Conservation (phyloP, 2,888 invertebrate species). For the Napeogenes sylphis region DNA sequence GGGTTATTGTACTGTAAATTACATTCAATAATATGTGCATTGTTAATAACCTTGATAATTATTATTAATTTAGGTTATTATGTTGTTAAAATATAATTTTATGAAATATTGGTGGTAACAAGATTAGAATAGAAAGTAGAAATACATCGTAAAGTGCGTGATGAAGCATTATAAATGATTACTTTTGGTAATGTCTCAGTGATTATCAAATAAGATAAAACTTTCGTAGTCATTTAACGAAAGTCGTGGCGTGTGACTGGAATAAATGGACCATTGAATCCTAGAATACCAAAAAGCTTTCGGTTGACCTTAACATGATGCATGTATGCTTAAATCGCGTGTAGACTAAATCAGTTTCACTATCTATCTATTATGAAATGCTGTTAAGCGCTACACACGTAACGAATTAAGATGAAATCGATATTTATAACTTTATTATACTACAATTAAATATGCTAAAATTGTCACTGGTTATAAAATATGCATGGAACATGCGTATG, state of each 20-base stretch:
- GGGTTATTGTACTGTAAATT: background rate
- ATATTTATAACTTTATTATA: too few relatives aligned
- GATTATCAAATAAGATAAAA: too few relatives aligned
- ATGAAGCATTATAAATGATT: too few relatives aligned
- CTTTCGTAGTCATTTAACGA: background rate
- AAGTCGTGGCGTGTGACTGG: background rate
- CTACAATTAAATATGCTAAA: background rate
- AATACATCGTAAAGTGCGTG: too few relatives aligned
- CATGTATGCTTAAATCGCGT: slow-evolving; percentile 1
- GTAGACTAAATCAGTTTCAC: slow-evolving; percentile 3
- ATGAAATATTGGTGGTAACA: too few relatives aligned
- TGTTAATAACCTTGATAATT: background rate
- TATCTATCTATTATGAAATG: slow-evolving; percentile 4
- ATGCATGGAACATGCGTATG: slow-evolving; percentile 26
- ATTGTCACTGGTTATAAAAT: slow-evolving; percentile 21
- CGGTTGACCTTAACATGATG: background rate
- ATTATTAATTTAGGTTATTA: background rate
- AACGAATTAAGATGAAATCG: background rate
- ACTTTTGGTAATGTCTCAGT: too few relatives aligned
- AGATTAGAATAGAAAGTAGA: too few relatives aligned
- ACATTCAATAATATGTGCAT: background rate
- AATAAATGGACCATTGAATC: background rate
- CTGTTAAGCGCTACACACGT: background rate
- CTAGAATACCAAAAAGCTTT: background rate
- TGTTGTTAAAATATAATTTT: background rate